phyloP scores from a whole-genome alignment of 1,140 invertebrate genomes.

The Alviniconcha marisindica region DNA sequence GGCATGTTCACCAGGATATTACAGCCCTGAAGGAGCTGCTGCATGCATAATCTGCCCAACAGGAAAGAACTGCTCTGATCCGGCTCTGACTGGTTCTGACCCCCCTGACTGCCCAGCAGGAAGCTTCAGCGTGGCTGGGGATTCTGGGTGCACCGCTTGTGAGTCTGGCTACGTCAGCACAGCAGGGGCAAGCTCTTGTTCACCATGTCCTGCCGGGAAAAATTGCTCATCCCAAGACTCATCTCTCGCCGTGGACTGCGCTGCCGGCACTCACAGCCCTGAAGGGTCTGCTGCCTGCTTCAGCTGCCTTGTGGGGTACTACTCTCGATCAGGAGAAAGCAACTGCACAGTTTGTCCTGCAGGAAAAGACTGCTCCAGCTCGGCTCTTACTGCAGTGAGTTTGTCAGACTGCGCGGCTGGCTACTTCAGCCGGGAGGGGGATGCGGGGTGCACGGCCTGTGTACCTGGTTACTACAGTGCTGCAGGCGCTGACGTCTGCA shows the following conservation, averaged over 20 bases:
- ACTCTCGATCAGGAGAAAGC: slow-evolving; percentile 37
- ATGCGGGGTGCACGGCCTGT: slow-evolving; percentile 50
- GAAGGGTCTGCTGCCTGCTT: slow-evolving; percentile 40
- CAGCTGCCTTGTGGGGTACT: slow-evolving; percentile 48
- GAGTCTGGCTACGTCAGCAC: slow-evolving; percentile 46
- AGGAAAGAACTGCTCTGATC: slow-evolving; percentile 50
- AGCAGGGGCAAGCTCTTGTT: slow-evolving; percentile 11
- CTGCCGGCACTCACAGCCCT: slow-evolving; percentile 43
- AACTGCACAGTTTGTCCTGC: slow-evolving; percentile 58
- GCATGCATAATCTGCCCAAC: slow-evolving; percentile 40
- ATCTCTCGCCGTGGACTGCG: slow-evolving; percentile 38
- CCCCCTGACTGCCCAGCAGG: slow-evolving; percentile 46
- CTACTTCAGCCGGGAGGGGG: slow-evolving; percentile 40
- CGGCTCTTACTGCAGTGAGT: slow-evolving; percentile 32
- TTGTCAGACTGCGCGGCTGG: slow-evolving; percentile 46
- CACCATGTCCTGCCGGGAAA: slow-evolving; percentile 43
- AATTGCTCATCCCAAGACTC: slow-evolving; percentile 12
- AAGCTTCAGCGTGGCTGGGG: slow-evolving; percentile 47
- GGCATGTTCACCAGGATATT: slow-evolving; percentile 48
- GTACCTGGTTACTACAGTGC: slow-evolving; percentile 62
- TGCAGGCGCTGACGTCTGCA: slow-evolving; percentile 45
- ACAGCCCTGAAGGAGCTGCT: slow-evolving; percentile 41
- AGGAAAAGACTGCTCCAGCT: slow-evolving; percentile 52
- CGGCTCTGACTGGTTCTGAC: slow-evolving; percentile 37
- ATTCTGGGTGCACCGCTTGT: slow-evolving; percentile 44